Evolutionary conservation across 2,888 invertebrate species (phyloP), one percentile per base, ranked within the genome.

Genomic region (Chirona hameri): DNA sequence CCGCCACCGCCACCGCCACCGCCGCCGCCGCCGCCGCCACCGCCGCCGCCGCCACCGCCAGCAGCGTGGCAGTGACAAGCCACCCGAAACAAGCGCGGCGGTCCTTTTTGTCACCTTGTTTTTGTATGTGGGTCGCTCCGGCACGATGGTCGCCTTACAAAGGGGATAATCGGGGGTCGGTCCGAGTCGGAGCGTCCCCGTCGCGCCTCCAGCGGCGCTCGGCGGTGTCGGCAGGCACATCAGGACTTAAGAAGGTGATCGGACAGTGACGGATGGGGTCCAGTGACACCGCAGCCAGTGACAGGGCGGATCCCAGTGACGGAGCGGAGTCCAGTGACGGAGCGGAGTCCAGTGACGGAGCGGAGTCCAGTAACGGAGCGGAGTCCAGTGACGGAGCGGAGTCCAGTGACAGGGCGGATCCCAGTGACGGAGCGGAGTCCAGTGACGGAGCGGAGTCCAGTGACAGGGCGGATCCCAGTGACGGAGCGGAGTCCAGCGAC

Each of bases 61-160:
- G 9, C n/a, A n/a, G 27, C 65, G 65, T 10, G n/a, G 39, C 65
- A 52, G 52, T 52, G 65, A 65, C 65, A 10, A 24, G 65, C 9
- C 65, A 5, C n/a, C 12, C 65, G 27, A 65, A 65, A 65, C 65
- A 65, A n/a, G 65, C 65, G 10, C n/a, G 4, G n/a, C 65, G n/a
- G 65, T 12, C 52, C n/a, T 65, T 65, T 65, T 65, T 65, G 65
- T 65, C 65, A 65, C 65, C 65, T 65, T 65, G 65, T 65, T 65
- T 65, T 65, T n/a, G 27, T 10, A 24, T 24, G 60, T 21, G 24
- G 52, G 15, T 52, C 24, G 60, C 7, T 18, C 24, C 21, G 60
- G 60, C 60, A 24, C 60, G 60, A 9, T 24, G 60, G 21, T 60
- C 60, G 65, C n/a, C 27, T 27, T n/a, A 65, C 65, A 65, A 65